These are phyloP conservation scores for Corythaixoides concolor DNA, from an alignment of 2,113 vertebrate genomes.

Conservation along the genomic window DNA sequence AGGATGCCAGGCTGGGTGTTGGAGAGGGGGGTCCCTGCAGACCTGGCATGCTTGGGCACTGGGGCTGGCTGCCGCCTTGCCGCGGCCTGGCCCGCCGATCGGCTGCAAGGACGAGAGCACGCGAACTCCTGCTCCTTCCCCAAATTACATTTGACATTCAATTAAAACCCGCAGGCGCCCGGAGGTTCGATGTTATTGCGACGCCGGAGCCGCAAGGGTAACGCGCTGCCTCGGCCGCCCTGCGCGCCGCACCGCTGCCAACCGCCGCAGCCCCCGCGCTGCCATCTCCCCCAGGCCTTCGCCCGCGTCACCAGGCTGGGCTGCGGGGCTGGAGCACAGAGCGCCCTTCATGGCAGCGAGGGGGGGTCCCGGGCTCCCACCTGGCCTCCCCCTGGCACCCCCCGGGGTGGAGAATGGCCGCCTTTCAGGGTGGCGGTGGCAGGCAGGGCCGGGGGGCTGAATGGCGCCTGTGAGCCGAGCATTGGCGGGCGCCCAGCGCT, in stretches of 20 bases:
- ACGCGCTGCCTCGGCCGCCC: not conserved
- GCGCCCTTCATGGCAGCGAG: not conserved
- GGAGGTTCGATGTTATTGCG: not conserved
- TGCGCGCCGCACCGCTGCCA: not conserved
- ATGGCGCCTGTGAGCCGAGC: constrained; percentile 50
- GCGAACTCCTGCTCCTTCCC: constrained; percentile 6
- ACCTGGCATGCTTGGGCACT: constrained; percentile 72
- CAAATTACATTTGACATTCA: constrained; percentile 61
- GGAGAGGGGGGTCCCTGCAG: constrained; percentile 14
- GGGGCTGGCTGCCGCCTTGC: too few relatives aligned
- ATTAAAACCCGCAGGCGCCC: constrained; percentile 34
- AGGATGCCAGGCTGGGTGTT: not conserved
- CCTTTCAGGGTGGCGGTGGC: constrained; percentile 23
- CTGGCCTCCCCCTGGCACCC: not conserved
- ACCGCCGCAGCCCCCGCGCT: not conserved
- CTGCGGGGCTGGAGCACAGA: not conserved
- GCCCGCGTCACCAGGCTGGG: not conserved
- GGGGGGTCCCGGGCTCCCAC: not conserved
- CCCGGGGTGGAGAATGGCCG: not conserved
- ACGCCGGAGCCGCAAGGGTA: not conserved
- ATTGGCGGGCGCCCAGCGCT: constrained; percentile 57
- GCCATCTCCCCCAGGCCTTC: not conserved
- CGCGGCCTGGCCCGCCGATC: too few relatives aligned
- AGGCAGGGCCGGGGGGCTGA: constrained; percentile 23
- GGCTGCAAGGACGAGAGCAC: not conserved